phyloP scores from a whole-genome alignment of 37 sponge, comb jelly and placozoan species.

The Eunapius fragilis region DNA sequence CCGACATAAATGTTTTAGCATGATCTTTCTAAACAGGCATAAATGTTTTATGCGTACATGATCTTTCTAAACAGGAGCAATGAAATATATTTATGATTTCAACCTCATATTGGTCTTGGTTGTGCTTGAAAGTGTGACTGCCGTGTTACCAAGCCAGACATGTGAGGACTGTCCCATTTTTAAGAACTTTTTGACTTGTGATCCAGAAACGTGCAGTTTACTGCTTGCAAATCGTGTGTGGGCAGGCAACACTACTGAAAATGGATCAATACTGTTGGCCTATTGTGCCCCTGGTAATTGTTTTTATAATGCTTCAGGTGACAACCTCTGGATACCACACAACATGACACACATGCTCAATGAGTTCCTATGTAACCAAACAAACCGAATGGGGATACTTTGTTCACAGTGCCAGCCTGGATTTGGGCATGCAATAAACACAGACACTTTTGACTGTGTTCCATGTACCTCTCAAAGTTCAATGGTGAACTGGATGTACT shows the following conservation, averaged over 20 bases:
- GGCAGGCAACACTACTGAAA: neutral
- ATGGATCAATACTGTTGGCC: neutral
- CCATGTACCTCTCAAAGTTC: neutral
- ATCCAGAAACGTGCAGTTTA: neutral
- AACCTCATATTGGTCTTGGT: neutral
- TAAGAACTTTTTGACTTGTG: neutral
- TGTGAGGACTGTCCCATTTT: neutral
- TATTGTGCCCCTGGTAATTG: neutral
- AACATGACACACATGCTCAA: neutral
- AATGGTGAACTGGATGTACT: neutral
- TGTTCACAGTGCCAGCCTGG: constrained; percentile 6
- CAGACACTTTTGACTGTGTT: constrained; percentile 5
- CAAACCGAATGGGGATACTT: neutral
- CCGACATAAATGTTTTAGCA: no score
- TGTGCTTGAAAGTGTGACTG: neutral
- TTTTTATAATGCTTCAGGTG: neutral
- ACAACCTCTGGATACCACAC: neutral
- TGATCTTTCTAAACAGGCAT: no score
- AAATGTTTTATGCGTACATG: no score
- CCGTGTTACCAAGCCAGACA: neutral
- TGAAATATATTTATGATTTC: no score
- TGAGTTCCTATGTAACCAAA: neutral
- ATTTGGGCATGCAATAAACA: constrained; percentile 19
- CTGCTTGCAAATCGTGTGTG: neutral
- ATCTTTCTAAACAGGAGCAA: no score